These are phyloP conservation scores for Eupithecia pulchellata DNA, from an alignment of 2,888 invertebrate genomes.

Conservation along the genomic window DNA sequence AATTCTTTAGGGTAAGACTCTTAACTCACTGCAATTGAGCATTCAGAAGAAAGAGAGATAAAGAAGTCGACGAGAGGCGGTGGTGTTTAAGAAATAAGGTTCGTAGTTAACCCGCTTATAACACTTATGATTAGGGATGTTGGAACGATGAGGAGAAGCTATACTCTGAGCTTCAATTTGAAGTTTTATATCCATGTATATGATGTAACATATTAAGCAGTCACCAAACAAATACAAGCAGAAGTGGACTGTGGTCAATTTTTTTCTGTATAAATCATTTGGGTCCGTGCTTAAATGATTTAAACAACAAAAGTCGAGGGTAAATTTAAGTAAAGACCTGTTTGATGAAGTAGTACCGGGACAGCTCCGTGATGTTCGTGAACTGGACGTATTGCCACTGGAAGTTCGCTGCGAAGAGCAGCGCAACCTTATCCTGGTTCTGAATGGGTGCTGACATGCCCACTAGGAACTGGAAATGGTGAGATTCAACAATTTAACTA, in stretches of 20 bases:
- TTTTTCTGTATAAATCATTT: too few relatives aligned
- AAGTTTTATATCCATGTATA: neutral
- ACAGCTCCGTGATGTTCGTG: slow-evolving; percentile 78
- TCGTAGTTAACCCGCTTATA: too few relatives aligned
- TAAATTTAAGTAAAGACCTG: slow-evolving; percentile 34
- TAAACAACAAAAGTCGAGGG: neutral
- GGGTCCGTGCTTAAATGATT: too few relatives aligned
- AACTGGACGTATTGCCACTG: slow-evolving; percentile 87
- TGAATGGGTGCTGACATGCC: slow-evolving; percentile 86
- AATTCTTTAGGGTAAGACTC: too few relatives aligned
- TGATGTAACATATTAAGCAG: neutral
- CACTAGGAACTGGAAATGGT: slow-evolving; percentile 81
- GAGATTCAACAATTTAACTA: neutral
- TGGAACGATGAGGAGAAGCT: too few relatives aligned
- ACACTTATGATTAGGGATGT: too few relatives aligned
- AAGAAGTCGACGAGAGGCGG: too few relatives aligned
- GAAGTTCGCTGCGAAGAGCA: slow-evolving; percentile 86
- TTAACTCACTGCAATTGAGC: too few relatives aligned
- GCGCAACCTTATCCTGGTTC: slow-evolving; percentile 78
- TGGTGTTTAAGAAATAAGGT: too few relatives aligned
- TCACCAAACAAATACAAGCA: neutral
- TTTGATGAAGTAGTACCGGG: slow-evolving; percentile 78
- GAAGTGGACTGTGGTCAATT: neutral
- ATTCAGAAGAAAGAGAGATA: too few relatives aligned
- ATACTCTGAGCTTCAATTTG: neutral